A percentile compares a stretch with the other conserved stretches of the same genome.
phyloP scores from a whole-genome alignment of 2,797 vertebrate genomes.

The Hirundo rustica region DNA sequence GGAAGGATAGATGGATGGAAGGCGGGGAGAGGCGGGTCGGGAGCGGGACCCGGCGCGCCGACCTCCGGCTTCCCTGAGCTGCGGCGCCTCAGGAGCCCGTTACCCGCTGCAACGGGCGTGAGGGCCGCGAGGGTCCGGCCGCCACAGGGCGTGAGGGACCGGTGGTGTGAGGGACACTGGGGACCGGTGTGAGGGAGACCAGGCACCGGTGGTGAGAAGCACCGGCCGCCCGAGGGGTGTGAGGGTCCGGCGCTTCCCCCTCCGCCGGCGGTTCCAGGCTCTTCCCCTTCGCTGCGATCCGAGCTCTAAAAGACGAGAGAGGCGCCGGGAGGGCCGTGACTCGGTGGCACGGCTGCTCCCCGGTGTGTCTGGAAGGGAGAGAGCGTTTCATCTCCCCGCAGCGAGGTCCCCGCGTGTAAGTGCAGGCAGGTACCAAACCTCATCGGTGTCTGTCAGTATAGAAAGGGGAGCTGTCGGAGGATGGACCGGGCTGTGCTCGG shows the following conservation, averaged over 20 bases:
- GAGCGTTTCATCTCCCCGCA: neutral
- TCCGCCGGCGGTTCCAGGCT: neutral
- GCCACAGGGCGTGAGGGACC: neutral
- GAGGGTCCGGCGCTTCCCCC: neutral
- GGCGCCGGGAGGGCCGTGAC: neutral
- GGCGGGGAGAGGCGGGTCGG: neutral
- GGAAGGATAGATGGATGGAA: neutral
- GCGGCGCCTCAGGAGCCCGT: neutral
- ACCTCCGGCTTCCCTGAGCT: neutral
- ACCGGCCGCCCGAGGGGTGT: neutral
- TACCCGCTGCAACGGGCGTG: neutral
- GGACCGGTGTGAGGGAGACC: neutral
- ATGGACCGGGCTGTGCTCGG: neutral
- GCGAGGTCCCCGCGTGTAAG: neutral
- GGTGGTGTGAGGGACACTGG: neutral
- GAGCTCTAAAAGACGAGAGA: neutral
- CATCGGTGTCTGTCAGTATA: accelerated
- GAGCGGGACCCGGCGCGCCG: neutral
- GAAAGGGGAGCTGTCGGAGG: neutral
- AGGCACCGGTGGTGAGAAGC: neutral
- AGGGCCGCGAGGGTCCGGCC: neutral
- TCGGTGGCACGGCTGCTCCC: neutral
- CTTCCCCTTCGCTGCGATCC: neutral
- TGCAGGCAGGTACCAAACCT: neutral
- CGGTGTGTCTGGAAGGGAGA: neutral